Base-by-base conservation (phyloP, 2,888 invertebrate species). In the Silvanus unidentatus region DNA sequence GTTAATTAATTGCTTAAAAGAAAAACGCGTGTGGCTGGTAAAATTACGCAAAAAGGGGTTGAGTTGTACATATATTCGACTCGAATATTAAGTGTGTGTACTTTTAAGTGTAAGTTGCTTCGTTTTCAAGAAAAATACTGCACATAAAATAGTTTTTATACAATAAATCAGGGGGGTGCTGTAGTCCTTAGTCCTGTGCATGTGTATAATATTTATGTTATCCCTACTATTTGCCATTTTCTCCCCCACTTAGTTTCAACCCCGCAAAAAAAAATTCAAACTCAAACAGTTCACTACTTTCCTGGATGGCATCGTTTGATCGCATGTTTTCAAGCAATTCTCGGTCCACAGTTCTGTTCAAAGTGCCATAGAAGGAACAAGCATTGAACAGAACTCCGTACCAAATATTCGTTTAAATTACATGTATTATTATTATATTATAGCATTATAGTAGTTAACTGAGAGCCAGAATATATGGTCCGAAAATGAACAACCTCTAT, bases 301-400 rank as follows among this genome's bases (percentile, higher is more conserved):
- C 45, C 49, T 29, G 45, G 45, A 50, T 44, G 44, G 44, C 47
- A 43, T 48, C 48, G 48, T 16, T 37, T 37, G 14, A 37, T 37
- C 14, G 37, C 37, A 37, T 37, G 16, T 15, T 37, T 13, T 12
- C 10, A 32, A 15, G 37, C 16, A 13, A 12, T 16, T 37, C 50
- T 45, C 43, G 50, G 41, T 39, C 38, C 48, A 48, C 50, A 50
- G 50, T 50, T 50, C 48, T 45, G 45, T 46, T 48, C 47, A 45
- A 47, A 50, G 45, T 48, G 45, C 44, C 48, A 45, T 32, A 42
- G 41, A 35, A 48, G 41, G 39, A 49, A 44, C 44, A 49, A 43
- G 32, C 28, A 34, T 16, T 15, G 37, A 37, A 37, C 37, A 37
- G 37, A 37, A 37, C 37, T 37, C 37, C 14, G 14, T 37, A 37